Evolutionary conservation across 2,888 invertebrate species (phyloP), one percentile per base, ranked within the genome.

Genomic region (Drosophila prolongata): DNA sequence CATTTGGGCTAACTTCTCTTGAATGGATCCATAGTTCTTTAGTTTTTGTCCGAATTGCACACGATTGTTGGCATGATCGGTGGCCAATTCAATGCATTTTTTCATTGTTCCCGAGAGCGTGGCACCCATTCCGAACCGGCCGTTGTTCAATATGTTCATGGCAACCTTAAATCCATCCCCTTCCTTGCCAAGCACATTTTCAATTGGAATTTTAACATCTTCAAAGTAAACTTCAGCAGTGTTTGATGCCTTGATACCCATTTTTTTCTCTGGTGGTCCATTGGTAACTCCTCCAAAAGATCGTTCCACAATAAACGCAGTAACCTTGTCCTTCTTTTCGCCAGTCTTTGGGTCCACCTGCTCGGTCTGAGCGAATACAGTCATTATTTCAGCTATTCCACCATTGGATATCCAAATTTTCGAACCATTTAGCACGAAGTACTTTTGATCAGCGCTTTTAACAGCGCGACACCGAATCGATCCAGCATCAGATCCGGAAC

Each of bases 321-420:
- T 97, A 61, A 89, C 94, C 91, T 97, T 89, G 95, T 97, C 94
- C 35, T 93, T 93, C 46, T 93, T 94, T 87, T 94, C 93, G 58
- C 94, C 94, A 74, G 94, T 94, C 91, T 94, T 94, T 74, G 94
- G 93, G 90, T 96, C 95, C 38, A 94, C 94, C 6, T 96, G 94
- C 54, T 96, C 95, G 4, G 97, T 97, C 94, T 99, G 97, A 37
- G 99, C 99, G 93, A 99, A 99, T 5, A 99, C 99, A 0, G 99
- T 99, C 95, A 99, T 97, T 60, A 99, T 94, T 88, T 99, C 97
- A 10, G 99, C 99, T 84, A 96, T 93, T 75, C 99, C 99, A 73
- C 98, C 99, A 93, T 99, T 99, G 87, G 98, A 98, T 90, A 99
- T 99, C 99, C 99, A 99, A 91, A 99, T 97, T 94, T 99, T 99